Evolutionary conservation across 2,888 invertebrate genomes (phyloP).

Genomic region (Ganaspis brasiliensis): DNA sequence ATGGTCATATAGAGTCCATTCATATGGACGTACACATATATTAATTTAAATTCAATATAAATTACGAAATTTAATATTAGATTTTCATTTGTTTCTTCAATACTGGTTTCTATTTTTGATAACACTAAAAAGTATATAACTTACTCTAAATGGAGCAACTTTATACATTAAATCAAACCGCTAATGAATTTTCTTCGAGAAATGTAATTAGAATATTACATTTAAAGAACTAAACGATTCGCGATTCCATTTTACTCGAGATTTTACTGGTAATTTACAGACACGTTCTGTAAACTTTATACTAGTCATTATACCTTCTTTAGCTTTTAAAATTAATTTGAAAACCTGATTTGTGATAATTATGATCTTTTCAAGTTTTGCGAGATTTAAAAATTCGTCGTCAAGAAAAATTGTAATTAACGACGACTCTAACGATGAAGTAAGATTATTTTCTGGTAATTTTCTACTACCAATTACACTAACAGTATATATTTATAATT

Average conservation of each 20-base stretch:
- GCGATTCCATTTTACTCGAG: neutral
- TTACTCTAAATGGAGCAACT: neutral
- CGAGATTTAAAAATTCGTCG: neutral
- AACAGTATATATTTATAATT: too few species aligned
- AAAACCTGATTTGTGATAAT: neutral
- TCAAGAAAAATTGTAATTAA: neutral
- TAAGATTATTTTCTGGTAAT: neutral
- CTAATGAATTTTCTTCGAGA: neutral
- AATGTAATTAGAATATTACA: neutral
- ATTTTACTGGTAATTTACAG: conserved; percentile 6
- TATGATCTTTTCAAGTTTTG: neutral
- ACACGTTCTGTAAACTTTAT: neutral
- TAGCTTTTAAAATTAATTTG: neutral
- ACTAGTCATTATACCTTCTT: too few species aligned
- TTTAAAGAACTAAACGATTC: neutral
- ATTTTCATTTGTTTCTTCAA: too few species aligned
- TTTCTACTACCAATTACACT: neutral
- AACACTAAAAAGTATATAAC: neutral
- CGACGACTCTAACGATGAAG: neutral
- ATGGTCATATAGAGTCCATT: too few species aligned
- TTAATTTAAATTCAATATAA: too few species aligned
- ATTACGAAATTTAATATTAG: too few species aligned
- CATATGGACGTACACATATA: too few species aligned
- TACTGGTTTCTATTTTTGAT: neutral
- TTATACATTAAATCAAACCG: neutral